Base-by-base conservation (phyloP, 2,797 vertebrate genomes). In the Triplophysa yarkandensis region DNA sequence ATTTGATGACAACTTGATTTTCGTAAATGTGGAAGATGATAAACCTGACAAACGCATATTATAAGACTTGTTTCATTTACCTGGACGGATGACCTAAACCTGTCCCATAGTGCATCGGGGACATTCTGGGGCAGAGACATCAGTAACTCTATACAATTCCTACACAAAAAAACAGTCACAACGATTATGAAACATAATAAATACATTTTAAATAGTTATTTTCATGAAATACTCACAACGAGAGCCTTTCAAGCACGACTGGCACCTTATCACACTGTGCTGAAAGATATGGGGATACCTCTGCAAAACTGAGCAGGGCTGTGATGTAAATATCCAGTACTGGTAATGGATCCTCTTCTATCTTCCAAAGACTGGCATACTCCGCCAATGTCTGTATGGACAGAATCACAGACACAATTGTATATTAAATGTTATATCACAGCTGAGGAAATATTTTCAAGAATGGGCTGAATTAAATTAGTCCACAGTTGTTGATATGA, bases 121-220 rank as follows among this genome's bases (percentile, higher is more conserved):
- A 97, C 82, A 9, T 94, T 89, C 61, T 89, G 85, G 77, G 93
- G 93, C 77, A 98, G 79, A 50, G 95, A 97, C 3, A 99, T 86
- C 43, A 99, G 82, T 85, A 98, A 93, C 89, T 98, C 96, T 86
- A 94, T 92, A 91, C 95, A 98, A 87, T 95, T 98, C 93, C 96
- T 98, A 86, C 76, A 75, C 60, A 5, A 11, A 13, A 23, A 54
- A 25, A 54, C 4, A 54, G n/a, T n/a, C n/a, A n/a, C n/a, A n/a
- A n/a, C n/a, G n/a, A n/a, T n/a, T n/a, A n/a, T n/a, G n/a, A n/a
- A n/a, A n/a, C n/a, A n/a, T n/a, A n/a, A n/a, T n/a, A n/a, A n/a
- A n/a, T n/a, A n/a, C n/a, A n/a, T n/a, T n/a, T n/a, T n/a, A n/a
- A n/a, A n/a, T n/a, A n/a, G n/a, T n/a, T n/a, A n/a, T n/a, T 44